Conservation (phyloP, 1,140 invertebrate species). For the Eumeta japonica region DNA sequence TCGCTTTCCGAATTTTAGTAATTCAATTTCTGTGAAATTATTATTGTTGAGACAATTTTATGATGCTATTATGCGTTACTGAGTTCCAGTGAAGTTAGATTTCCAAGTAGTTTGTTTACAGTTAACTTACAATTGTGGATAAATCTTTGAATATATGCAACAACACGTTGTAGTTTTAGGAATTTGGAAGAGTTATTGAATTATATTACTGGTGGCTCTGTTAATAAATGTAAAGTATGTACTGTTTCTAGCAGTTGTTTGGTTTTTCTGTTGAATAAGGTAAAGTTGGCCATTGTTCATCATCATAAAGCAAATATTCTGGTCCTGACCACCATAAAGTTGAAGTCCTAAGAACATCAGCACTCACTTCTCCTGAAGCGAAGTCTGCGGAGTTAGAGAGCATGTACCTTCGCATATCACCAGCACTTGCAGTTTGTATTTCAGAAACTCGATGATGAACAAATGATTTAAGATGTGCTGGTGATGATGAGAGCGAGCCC, state of each 20-base stretch:
- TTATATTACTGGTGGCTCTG: too few relatives aligned
- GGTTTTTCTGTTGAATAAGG: too few relatives aligned
- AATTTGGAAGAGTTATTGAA: too few relatives aligned
- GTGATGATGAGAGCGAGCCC: background rate
- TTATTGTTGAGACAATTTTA: too few relatives aligned
- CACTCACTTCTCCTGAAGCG: conserved; percentile 25
- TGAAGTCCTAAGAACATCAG: conserved; percentile 11
- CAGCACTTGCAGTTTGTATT: conserved; percentile 17
- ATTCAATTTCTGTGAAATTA: conserved; percentile 5
- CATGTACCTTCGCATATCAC: conserved; percentile 19
- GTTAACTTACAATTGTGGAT: background rate
- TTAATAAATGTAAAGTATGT: too few relatives aligned
- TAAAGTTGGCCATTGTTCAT: too few relatives aligned
- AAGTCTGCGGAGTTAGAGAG: conserved; percentile 32
- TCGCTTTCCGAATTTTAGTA: conserved; percentile 6
- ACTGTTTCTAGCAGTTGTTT: too few relatives aligned
- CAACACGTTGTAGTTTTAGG: too few relatives aligned
- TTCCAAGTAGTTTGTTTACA: background rate
- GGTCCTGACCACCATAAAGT: conserved; percentile 31
- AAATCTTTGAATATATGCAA: too few relatives aligned
- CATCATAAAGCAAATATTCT: conserved; percentile 11
- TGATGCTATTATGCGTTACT: too few relatives aligned
- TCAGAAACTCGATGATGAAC: conserved; percentile 14
- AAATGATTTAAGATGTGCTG: conserved; percentile 1
- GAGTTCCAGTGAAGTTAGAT: background rate